Evolutionary conservation across 2,113 vertebrate species (phyloP), one percentile per base, ranked within the genome.

Genomic region (Neodontobutis hainanensis): DNA sequence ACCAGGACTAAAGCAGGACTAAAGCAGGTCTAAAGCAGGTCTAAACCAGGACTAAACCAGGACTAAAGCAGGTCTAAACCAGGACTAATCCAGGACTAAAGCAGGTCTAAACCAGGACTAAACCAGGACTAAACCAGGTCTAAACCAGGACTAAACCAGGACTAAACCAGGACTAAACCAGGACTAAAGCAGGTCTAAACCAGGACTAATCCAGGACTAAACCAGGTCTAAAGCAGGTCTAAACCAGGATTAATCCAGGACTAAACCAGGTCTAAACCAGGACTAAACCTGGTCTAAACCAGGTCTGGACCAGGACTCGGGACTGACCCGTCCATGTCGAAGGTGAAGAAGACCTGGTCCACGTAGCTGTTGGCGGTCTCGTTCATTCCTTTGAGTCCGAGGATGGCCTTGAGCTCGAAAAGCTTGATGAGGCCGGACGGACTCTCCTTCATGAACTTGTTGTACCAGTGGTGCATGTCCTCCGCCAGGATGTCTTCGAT

Each of bases 291-390:
- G 48, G 48, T 2, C 16, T 50, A 5, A 47, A 14, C 16, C 45
- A 47, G 16, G 44, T 43, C 0, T 0, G 36, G n/a, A n/a, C n/a
- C n/a, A n/a, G n/a, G n/a, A n/a, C 36, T 19, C 42, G 65, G 50
- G 0, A 80, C 85, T 2, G 43, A 97, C 95, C 94, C 94, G 34
- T 95, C 94, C 91, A 90, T 92, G 81, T 96, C 92, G 80, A 96
- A 96, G 64, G 94, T 94, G 65, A 84, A 86, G 85, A 94, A 96
- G 60, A 94, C 91, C 85, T 94, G 92, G 69, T 94, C 91, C 79
- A 95, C 91, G 60, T 94, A 94, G 73, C 90, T 40, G 85, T 85
- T 92, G 85, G 92, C 93, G 35, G 95, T 78, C 76, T 92, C 87
- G 14, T 79, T 94, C 91, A 96, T 85, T 53, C 89, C 92, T n/a